Base-by-base conservation (phyloP, 2,888 invertebrate genomes). In the Agrochola lychnidis region DNA sequence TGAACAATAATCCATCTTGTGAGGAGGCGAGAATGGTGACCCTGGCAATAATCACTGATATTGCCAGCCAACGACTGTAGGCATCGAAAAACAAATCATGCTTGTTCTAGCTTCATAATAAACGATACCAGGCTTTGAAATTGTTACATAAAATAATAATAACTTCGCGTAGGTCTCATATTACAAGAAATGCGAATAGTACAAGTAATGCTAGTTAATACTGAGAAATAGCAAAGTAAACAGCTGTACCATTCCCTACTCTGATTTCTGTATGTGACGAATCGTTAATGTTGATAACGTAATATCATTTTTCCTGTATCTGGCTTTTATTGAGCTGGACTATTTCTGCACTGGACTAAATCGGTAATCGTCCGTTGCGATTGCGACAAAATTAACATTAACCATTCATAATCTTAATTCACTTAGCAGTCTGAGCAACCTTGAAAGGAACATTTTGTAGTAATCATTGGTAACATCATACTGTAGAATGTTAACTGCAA, bases 291-390 rank as follows among this genome's bases (percentile, higher is more conserved):
- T 71, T 72, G 80, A 88, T 87, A 88, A 74, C 68, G 51, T 73
- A 76, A 80, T 86, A 85, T 85, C 48, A 79, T 78, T 86, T 86
- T 88, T 79, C 80, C 72, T 73, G 68, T 67, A 76, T 88, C 80
- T 82, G 80, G 77, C 70, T 70, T 70, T 51, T 75, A 83, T 72
- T 70, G 67, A 81, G 61, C 64, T 75, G 61, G 36, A 62, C 73
- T 42, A 63, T 71, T 14, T 73, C 70, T 68, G 70, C 56, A 70
- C 75, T 75, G 56, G 36, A 64, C 68, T 73, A 19, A 68, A 86
- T 83, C n/a, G 40, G 70, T 73, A 80, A 57, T 66, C 16, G 64
- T n/a, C 36, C 22, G 45, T 74, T 75, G 30, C 63, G 10, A 57
- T 72, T 79, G 71, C 66, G 48, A 57, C 25, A 76, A 70, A 59